phyloP scores from a whole-genome alignment of 2,888 invertebrate genomes.

The Hirtodrosophila alboralis region DNA sequence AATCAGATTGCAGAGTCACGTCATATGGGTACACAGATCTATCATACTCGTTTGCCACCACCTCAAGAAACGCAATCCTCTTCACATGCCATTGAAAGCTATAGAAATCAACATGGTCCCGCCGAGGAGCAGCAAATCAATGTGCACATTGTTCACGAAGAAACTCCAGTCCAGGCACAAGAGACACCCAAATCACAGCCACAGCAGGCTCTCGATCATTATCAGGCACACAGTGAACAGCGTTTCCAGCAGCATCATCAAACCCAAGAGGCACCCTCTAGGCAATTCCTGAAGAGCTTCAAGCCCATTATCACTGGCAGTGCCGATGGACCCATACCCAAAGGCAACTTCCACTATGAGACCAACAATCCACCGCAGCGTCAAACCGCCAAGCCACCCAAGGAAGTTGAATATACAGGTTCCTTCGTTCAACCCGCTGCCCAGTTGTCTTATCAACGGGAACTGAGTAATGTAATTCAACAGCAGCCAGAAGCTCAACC shows the following conservation, averaged over 20 bases:
- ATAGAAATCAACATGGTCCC: constrained; percentile 57
- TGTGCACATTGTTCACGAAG: constrained; percentile 77
- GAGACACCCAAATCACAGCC: constrained; percentile 22
- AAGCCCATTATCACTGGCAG: constrained; percentile 66
- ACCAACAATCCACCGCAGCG: constrained; percentile 35
- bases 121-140: constrained; percentile 74
- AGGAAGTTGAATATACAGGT: constrained; percentile 28
- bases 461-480: constrained; percentile 18
- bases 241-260: constrained; percentile 43
- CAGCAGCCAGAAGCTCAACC: constrained; percentile 16
- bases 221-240: constrained; percentile 73
- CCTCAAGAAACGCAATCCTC: constrained; percentile 15
- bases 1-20: constrained; percentile 84
- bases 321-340: constrained; percentile 52
- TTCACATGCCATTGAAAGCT: constrained; percentile 40
- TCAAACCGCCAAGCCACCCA: constrained; percentile 12
- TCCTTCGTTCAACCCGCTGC: constrained; percentile 50
- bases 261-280: constrained; percentile 79
- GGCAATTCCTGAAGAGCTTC: constrained; percentile 81
- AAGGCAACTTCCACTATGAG: constrained; percentile 78
- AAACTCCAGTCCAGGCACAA: constrained; percentile 35
- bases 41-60: constrained; percentile 55
- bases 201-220: constrained; percentile 59
- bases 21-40: constrained; percentile 65
- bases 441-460: constrained; percentile 56